phyloP scores from a whole-genome alignment of 1,140 invertebrate genomes.

The Neodiprion fabricii region DNA sequence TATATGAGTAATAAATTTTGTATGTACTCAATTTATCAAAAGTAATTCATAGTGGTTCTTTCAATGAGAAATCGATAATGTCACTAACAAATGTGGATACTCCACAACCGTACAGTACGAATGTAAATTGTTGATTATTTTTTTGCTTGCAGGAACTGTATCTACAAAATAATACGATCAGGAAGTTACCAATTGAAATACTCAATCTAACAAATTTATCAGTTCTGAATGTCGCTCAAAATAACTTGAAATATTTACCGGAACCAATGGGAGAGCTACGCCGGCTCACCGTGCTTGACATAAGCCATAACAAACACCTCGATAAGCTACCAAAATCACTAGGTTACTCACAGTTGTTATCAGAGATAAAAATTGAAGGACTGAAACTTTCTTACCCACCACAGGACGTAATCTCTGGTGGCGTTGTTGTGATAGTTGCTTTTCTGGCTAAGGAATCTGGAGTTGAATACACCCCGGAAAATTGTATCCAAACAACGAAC shows the following conservation, averaged over 20 bases:
- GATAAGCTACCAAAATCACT: slow-evolving; percentile 68
- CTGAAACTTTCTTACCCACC: slow-evolving; percentile 71
- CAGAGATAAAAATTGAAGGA: slow-evolving; percentile 66
- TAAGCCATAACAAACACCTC: slow-evolving; percentile 66
- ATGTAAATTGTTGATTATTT: background rate
- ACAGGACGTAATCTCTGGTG: slow-evolving; percentile 63
- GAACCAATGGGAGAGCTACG: slow-evolving; percentile 68
- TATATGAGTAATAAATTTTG: too few relatives aligned
- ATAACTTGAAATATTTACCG: slow-evolving; percentile 73
- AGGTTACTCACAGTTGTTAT: slow-evolving; percentile 65
- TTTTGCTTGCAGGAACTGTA: slow-evolving; percentile 66
- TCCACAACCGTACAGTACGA: too few relatives aligned
- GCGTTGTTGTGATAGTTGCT: slow-evolving; percentile 71
- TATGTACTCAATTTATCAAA: too few relatives aligned
- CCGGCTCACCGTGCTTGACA: slow-evolving; percentile 63
- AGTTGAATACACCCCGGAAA: slow-evolving; percentile 49
- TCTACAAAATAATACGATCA: slow-evolving; percentile 70
- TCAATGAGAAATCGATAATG: too few relatives aligned
- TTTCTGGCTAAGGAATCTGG: slow-evolving; percentile 64
- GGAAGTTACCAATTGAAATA: slow-evolving; percentile 72
- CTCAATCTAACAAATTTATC: slow-evolving; percentile 67
- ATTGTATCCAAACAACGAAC: slow-evolving; percentile 37
- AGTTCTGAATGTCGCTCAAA: slow-evolving; percentile 74
- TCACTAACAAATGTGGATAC: too few relatives aligned
- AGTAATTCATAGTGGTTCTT: too few relatives aligned